A percentile compares a stretch with the other conserved stretches of the same genome.
phyloP scores from a whole-genome alignment of 2,113 vertebrate species.

The Leucosticte australis region DNA sequence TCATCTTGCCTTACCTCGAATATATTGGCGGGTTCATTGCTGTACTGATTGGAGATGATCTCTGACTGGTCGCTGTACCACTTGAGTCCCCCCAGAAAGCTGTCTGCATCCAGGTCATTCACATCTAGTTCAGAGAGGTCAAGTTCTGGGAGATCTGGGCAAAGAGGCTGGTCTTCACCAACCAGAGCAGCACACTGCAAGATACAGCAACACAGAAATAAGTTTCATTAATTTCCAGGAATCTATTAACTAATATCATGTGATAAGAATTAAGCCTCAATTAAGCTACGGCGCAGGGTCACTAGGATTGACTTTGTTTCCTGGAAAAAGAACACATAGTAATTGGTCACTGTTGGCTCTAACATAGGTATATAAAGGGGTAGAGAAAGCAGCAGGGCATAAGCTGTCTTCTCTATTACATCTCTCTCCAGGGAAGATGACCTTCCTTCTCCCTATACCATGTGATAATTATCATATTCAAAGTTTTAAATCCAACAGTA shows the following conservation, averaged over 20 bases:
- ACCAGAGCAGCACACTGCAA: conserved; percentile 97
- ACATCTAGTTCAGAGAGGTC: conserved; percentile 99
- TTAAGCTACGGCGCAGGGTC: conserved; percentile 53
- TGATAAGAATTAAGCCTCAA: conserved; percentile 63
- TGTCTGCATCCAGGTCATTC: conserved; percentile 95
- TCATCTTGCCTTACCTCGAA: conserved; percentile 87
- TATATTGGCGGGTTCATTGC: conserved; percentile 91
- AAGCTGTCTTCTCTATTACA: not conserved
- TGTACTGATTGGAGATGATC: conserved; percentile 97
- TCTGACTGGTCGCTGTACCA: conserved; percentile 99
- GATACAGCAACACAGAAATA: conserved; percentile 9
- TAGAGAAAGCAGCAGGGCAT: not conserved
- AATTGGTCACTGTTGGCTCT: not conserved
- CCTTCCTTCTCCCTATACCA: not conserved
- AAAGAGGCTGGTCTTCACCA: conserved; percentile 99
- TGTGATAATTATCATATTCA: not conserved
- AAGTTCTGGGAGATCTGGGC: conserved; percentile 97
- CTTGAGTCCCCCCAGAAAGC: conserved; percentile 96
- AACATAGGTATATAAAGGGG: not conserved
- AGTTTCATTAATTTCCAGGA: conserved; percentile 58
- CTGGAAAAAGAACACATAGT: not conserved
- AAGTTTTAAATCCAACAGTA: conserved; percentile 8
- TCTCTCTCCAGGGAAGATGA: not conserved
- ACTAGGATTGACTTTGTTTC: conserved; percentile 6
- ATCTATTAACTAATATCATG: conserved; percentile 66